Conservation (phyloP, 23 tunicate genomes). For the Styela plicata region DNA sequence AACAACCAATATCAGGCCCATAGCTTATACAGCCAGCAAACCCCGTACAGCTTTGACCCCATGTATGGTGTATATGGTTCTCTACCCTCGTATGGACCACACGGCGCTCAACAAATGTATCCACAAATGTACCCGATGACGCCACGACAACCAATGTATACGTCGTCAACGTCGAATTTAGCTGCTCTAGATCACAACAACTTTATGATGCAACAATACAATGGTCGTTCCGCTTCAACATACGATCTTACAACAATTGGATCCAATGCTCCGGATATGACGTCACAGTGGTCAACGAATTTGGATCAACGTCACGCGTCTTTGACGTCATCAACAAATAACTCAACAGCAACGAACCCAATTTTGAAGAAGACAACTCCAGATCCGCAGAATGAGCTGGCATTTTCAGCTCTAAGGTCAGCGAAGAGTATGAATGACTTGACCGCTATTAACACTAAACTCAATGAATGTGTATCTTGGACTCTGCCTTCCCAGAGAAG, state of each 20-base stretch:
- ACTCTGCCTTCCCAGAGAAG: slow-evolving; percentile 24
- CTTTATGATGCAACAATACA: slow-evolving; percentile 33
- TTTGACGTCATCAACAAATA: slow-evolving; percentile 25
- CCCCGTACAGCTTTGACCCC: neutral
- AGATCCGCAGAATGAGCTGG: slow-evolving; percentile 12
- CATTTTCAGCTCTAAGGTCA: slow-evolving; percentile 12
- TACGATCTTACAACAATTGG: slow-evolving; percentile 7
- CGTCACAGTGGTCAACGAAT: slow-evolving; percentile 20
- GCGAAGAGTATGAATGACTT: slow-evolving; percentile 44
- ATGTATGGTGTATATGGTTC: slow-evolving; percentile 19
- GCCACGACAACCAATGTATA: slow-evolving; percentile 3
- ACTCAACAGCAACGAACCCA: slow-evolving; percentile 19
- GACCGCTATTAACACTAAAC: slow-evolving; percentile 29
- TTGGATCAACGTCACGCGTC: slow-evolving; percentile 17
- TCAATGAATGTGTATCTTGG: slow-evolving; percentile 30
- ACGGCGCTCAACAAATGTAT: neutral
- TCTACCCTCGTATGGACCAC: neutral
- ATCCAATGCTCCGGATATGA: neutral
- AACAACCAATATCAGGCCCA: slow-evolving; percentile 6
- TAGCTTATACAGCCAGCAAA: neutral
- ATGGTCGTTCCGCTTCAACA: slow-evolving; percentile 15
- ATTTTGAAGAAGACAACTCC: slow-evolving; percentile 24
- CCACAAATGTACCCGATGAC: neutral
- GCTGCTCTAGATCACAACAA: slow-evolving; percentile 11
- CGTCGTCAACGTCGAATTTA: slow-evolving; percentile 27